These are phyloP conservation scores for Artemisiospiza belli DNA, from an alignment of 2,113 vertebrate genomes.

Conservation along the genomic window DNA sequence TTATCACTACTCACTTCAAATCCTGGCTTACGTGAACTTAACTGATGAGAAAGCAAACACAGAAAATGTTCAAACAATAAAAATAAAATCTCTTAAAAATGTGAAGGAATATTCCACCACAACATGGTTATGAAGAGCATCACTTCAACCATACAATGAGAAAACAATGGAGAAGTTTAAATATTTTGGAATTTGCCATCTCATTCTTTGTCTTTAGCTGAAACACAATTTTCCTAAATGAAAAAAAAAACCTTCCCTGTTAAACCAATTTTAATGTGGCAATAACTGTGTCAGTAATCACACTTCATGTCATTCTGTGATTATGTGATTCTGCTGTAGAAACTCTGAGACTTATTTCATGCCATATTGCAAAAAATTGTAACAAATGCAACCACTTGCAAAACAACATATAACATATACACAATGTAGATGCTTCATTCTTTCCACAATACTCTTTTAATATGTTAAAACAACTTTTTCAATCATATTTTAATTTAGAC, in stretches of 20 bases:
- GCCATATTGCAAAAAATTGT: neutral
- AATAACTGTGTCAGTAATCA: neutral
- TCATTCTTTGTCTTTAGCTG: neutral
- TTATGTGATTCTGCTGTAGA: neutral
- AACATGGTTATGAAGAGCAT: neutral
- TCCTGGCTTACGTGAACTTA: neutral
- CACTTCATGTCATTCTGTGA: neutral
- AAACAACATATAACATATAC: neutral
- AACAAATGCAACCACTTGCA: neutral
- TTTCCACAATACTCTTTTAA: neutral
- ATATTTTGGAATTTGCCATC: neutral
- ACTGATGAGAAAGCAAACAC: neutral
- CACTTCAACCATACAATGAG: neutral
- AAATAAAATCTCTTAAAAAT: neutral
- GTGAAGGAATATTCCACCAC: neutral
- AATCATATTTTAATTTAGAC: neutral
- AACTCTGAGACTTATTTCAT: neutral
- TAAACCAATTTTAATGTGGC: neutral
- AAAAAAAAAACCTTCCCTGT: rapidly evolving
- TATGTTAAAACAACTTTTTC: neutral
- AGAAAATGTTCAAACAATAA: neutral
- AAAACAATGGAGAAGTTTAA: neutral
- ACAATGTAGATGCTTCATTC: neutral
- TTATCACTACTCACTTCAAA: neutral
- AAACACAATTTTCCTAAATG: neutral